A percentile compares a stretch with the other conserved stretches of the same genome.
Evolutionary conservation across 2,113 vertebrate species (phyloP).

Genomic region (Manacus vitellinus): DNA sequence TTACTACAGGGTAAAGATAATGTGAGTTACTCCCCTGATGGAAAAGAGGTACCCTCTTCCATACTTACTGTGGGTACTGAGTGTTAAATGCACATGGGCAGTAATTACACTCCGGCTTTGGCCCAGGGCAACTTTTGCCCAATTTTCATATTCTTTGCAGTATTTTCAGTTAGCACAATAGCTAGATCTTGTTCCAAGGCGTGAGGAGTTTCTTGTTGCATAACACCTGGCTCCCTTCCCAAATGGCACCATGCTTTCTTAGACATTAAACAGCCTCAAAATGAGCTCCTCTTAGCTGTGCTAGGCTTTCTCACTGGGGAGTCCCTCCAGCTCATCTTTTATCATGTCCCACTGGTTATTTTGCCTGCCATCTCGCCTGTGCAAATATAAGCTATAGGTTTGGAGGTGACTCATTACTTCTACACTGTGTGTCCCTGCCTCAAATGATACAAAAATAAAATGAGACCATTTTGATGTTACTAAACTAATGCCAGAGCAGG

Average conservation of each 20-base stretch:
- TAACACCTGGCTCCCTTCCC: conserved; percentile 38
- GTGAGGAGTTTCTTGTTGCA: conserved; percentile 13
- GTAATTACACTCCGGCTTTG: background rate
- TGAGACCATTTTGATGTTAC: background rate
- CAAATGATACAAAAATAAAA: conserved; percentile 3
- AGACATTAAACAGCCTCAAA: conserved; percentile 40
- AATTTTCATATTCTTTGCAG: background rate
- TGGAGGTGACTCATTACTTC: conserved; percentile 24
- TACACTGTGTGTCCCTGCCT: background rate
- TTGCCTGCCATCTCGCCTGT: accelerated
- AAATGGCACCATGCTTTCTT: conserved; percentile 19
- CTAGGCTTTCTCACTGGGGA: background rate
- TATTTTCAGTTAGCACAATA: background rate
- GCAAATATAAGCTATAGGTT: background rate
- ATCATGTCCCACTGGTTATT: background rate
- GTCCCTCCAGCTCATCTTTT: background rate
- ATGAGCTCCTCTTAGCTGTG: background rate
- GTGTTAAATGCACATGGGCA: background rate
- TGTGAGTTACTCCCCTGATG: background rate
- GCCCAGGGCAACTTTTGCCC: background rate
- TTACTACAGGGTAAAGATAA: background rate
- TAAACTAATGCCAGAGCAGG: background rate
- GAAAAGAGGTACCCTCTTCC: background rate
- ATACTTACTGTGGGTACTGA: background rate
- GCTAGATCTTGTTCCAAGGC: background rate